Evolutionary conservation across 2,888 invertebrate genomes (phyloP).

Genomic region (Clunio marinus): DNA sequence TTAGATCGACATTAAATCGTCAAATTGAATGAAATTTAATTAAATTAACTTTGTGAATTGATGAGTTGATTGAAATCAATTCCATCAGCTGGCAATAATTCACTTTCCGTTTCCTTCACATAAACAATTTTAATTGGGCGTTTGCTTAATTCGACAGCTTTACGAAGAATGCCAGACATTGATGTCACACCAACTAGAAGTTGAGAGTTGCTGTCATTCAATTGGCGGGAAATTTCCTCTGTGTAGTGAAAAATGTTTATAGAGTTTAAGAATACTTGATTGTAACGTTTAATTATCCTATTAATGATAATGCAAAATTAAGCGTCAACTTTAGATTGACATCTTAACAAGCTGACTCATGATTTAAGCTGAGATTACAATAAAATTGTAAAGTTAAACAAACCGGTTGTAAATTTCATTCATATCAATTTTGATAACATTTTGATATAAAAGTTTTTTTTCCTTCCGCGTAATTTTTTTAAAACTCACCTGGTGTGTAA

Average conservation of each 20-base stretch:
- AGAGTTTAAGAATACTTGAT: not conserved
- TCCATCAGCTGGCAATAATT: slow-evolving; percentile 55
- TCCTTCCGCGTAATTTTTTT: not conserved
- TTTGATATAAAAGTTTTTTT: not conserved
- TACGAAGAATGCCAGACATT: slow-evolving; percentile 53
- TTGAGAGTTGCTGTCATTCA: slow-evolving; percentile 59
- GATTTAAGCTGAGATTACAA: not conserved
- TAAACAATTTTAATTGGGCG: slow-evolving; percentile 55
- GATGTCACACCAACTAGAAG: slow-evolving; percentile 59
- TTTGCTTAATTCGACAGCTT: slow-evolving; percentile 52
- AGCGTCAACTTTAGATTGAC: too few relatives aligned
- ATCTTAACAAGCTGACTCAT: not conserved
- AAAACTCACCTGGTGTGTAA: slow-evolving; percentile 59
- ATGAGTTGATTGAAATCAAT: slow-evolving; percentile 61
- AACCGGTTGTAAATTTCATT: too few relatives aligned
- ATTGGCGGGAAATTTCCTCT: slow-evolving; percentile 68
- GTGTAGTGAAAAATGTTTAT: slow-evolving; percentile 45
- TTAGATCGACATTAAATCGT: too few relatives aligned
- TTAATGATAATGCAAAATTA: too few relatives aligned
- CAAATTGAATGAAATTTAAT: too few relatives aligned
- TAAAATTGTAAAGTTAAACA: too few relatives aligned
- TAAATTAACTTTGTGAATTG: slow-evolving; percentile 51
- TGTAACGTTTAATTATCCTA: too few relatives aligned
- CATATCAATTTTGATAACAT: too few relatives aligned
- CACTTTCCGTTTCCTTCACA: slow-evolving; percentile 52